Conservation (phyloP, 2,113 vertebrate species). For the Mellivora capensis region DNA sequence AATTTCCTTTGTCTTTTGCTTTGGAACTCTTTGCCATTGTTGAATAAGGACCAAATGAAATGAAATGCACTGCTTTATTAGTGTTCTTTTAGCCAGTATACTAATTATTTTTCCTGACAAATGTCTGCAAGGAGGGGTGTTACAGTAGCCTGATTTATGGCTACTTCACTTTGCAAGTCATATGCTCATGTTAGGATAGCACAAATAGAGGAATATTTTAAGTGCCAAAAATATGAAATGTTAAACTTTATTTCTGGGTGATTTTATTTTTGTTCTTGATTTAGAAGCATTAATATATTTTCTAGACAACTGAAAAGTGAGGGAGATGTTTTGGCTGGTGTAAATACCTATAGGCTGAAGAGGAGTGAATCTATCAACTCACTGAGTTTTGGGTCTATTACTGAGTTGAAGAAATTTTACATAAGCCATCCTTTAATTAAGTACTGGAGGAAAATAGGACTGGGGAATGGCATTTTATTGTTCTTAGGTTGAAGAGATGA, state of each 20-base stretch:
- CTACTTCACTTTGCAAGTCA: slow-evolving; percentile 66
- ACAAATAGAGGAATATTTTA: slow-evolving; percentile 67
- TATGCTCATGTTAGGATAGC: slow-evolving; percentile 51
- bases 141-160: slow-evolving; percentile 61
- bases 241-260: slow-evolving; percentile 68
- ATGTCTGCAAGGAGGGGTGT: slow-evolving; percentile 50
- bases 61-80: slow-evolving; percentile 36
- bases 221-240: slow-evolving; percentile 67
- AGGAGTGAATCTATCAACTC: not conserved
- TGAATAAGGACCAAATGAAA: slow-evolving; percentile 46
- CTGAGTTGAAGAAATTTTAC: slow-evolving; percentile 35
- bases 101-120: slow-evolving; percentile 64
- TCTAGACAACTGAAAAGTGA: slow-evolving; percentile 45
- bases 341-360: slow-evolving; percentile 28
- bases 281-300: slow-evolving; percentile 68
- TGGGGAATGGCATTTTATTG: not conserved
- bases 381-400: not conserved
- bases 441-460: not conserved
- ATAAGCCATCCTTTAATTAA: not conserved
- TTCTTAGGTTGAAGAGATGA: not conserved
- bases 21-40: slow-evolving; percentile 61
- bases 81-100: slow-evolving; percentile 40
- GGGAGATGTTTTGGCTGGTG: slow-evolving; percentile 37
- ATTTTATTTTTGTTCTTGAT: slow-evolving; percentile 67
- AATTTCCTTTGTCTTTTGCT: slow-evolving; percentile 61